Evolutionary conservation across 2,797 vertebrate genomes (phyloP).

Genomic region (Enteromius trimaculatus): DNA sequence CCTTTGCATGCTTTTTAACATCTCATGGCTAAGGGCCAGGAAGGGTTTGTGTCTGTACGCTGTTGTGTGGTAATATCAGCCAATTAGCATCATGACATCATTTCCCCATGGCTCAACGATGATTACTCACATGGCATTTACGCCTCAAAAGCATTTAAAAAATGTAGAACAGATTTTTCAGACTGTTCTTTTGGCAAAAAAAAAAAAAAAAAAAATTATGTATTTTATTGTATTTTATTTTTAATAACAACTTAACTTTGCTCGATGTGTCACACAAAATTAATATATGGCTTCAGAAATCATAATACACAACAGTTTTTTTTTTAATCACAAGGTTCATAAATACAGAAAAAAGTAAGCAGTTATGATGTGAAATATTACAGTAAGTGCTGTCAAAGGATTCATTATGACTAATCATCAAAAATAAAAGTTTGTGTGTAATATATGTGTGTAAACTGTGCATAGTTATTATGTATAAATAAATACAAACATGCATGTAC

Average conservation of each 20-base stretch:
- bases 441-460: no score
- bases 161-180: neutral
- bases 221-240: neutral
- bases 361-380: no score
- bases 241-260: neutral
- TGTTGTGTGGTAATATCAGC: neutral
- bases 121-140: constrained; percentile 1
- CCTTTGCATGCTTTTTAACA: neutral
- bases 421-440: no score
- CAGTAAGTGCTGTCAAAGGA: no score
- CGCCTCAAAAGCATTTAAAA: neutral
- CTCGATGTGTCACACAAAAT: neutral
- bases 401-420: no score
- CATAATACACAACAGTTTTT: neutral
- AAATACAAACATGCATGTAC: no score
- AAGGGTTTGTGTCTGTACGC: neutral
- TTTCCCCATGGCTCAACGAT: neutral
- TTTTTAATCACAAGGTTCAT: neutral
- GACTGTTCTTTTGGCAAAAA: neutral
- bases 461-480: no score
- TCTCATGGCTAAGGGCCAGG: neutral
- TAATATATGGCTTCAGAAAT: neutral
- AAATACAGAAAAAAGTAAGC: no score
- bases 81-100: neutral
- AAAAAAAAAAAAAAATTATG: no score